phyloP scores from a whole-genome alignment of 1,140 invertebrate species.

The Drosophila fuyamai region DNA sequence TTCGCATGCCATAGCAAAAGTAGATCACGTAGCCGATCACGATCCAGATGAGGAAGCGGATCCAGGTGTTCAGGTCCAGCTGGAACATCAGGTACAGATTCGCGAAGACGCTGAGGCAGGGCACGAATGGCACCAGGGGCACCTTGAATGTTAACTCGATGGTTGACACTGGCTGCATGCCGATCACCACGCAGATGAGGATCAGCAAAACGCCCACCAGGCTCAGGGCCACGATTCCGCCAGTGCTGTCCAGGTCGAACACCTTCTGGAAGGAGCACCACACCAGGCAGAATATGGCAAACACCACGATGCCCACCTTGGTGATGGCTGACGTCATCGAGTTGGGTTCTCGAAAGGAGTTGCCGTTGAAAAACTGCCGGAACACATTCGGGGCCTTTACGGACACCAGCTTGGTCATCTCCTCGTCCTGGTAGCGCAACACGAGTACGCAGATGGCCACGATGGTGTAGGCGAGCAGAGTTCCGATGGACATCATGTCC shows the following conservation, averaged over 20 bases:
- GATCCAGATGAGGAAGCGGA: constrained; percentile 93
- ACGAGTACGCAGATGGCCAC: constrained; percentile 96
- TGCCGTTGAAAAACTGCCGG: constrained; percentile 86
- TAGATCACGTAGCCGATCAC: constrained; percentile 88
- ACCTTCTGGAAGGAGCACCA: constrained; percentile 66
- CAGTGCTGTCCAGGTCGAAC: constrained; percentile 35
- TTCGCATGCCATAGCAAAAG: constrained; percentile 86
- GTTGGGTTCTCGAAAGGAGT: constrained; percentile 86
- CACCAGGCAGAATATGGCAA: constrained; percentile 71
- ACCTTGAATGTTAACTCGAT: constrained; percentile 87
- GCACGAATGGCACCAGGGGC: constrained; percentile 93
- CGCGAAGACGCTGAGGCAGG: constrained; percentile 92
- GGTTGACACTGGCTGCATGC: constrained; percentile 69
- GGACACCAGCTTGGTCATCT: constrained; percentile 84
- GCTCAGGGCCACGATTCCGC: constrained; percentile 59
- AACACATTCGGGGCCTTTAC: constrained; percentile 72
- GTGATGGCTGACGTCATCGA: constrained; percentile 86
- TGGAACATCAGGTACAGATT: constrained; percentile 96
- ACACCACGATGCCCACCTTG: constrained; percentile 86
- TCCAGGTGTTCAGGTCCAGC: constrained; percentile 93
- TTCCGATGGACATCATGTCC: constrained; percentile 99
- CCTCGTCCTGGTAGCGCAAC: constrained; percentile 87
- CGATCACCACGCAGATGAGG: constrained; percentile 69
- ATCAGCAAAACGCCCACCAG: constrained; percentile 66
- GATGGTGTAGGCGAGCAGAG: constrained; percentile 96